phyloP scores from a whole-genome alignment of 1,140 invertebrate genomes.

The Drosophila hydei region DNA sequence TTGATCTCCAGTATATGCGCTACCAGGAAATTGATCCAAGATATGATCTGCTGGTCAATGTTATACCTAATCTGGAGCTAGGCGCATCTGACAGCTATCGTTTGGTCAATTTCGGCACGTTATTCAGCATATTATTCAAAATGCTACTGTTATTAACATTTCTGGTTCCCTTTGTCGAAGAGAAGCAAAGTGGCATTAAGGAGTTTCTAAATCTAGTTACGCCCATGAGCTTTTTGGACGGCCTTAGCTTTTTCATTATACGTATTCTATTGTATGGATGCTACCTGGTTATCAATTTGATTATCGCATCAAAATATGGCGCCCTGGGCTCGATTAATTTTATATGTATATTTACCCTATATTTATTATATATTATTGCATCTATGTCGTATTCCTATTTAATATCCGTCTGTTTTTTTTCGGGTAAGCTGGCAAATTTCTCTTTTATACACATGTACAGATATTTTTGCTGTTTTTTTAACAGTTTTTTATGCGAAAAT shows the following conservation, averaged over 20 bases:
- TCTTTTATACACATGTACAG: neutral
- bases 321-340: slow-evolving; percentile 43
- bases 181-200: slow-evolving; percentile 78
- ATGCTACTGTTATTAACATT: slow-evolving; percentile 70
- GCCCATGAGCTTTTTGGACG: slow-evolving; percentile 77
- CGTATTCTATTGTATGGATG: slow-evolving; percentile 58
- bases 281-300: slow-evolving; percentile 45
- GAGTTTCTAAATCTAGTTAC: slow-evolving; percentile 78
- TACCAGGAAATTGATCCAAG: slow-evolving; percentile 36
- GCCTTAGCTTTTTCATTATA: slow-evolving; percentile 72
- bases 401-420: slow-evolving; percentile 77
- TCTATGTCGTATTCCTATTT: slow-evolving; percentile 77
- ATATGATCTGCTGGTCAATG: slow-evolving; percentile 56
- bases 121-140: slow-evolving; percentile 63
- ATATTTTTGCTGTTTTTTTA: slow-evolving; percentile 1
- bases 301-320: slow-evolving; percentile 44
- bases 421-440: slow-evolving; percentile 58
- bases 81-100: slow-evolving; percentile 52
- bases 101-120: slow-evolving; percentile 59
- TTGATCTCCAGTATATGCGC: slow-evolving; percentile 67
- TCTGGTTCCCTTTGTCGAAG: slow-evolving; percentile 77
- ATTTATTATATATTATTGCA: slow-evolving; percentile 66
- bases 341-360: slow-evolving; percentile 55
- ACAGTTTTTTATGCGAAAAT: slow-evolving; percentile 81
- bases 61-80: slow-evolving; percentile 65